phyloP scores from a whole-genome alignment of 1,140 invertebrate species.

The Teleogryllus occipitalis region DNA sequence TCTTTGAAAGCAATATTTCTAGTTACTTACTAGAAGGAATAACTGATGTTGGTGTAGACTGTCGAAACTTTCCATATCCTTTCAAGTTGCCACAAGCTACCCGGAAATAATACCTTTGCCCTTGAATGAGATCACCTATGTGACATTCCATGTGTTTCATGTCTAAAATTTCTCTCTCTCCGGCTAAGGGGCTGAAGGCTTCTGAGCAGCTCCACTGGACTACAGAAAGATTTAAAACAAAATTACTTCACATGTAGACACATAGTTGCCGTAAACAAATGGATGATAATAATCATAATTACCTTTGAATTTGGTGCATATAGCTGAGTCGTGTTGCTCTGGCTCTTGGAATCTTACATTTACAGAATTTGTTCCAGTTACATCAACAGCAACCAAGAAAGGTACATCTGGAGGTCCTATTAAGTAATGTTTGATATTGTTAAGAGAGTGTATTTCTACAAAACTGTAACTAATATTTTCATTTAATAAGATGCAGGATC shows the following conservation, averaged over 20 bases:
- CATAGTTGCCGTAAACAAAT: too few species aligned
- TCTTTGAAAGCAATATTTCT: too few species aligned
- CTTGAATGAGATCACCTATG: slow-evolving; percentile 59
- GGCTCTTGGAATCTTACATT: slow-evolving; percentile 65
- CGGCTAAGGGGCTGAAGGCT: slow-evolving; percentile 69
- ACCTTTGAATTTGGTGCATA: slow-evolving; percentile 88
- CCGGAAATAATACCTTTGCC: slow-evolving; percentile 77
- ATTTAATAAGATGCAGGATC: background rate
- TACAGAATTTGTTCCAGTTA: slow-evolving; percentile 70
- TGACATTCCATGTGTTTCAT: slow-evolving; percentile 46
- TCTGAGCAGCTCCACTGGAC: slow-evolving; percentile 74
- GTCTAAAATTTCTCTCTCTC: slow-evolving; percentile 61
- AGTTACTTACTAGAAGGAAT: slow-evolving; percentile 76
- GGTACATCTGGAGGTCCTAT: slow-evolving; percentile 70
- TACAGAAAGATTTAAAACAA: slow-evolving; percentile 33
- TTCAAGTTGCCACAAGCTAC: slow-evolving; percentile 82
- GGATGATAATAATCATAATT: slow-evolving; percentile 20
- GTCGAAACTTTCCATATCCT: slow-evolving; percentile 71
- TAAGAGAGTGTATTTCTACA: too few species aligned
- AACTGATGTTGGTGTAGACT: slow-evolving; percentile 67
- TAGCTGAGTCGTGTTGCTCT: slow-evolving; percentile 51
- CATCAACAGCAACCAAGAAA: slow-evolving; percentile 66
- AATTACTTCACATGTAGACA: background rate
- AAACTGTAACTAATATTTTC: too few species aligned
- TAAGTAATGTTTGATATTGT: slow-evolving; percentile 10